Conservation (phyloP, 2,797 vertebrate genomes). For the Hephaestus fuliginosus region DNA sequence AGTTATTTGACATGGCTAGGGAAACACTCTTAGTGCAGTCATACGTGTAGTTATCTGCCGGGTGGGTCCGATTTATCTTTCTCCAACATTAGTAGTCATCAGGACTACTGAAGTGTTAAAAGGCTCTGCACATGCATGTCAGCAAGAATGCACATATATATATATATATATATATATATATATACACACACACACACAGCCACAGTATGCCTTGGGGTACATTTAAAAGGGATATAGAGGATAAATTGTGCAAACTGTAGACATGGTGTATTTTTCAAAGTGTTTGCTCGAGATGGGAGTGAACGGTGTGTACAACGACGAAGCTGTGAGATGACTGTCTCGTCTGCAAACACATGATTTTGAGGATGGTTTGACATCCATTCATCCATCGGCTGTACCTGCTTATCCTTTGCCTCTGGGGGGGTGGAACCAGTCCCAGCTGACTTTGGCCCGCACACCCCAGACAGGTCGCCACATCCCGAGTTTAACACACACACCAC, state of each 20-base stretch:
- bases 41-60: conserved; percentile 32
- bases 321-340: not conserved
- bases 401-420: not conserved
- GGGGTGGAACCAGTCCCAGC: not conserved
- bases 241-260: conserved; percentile 28
- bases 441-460: not conserved
- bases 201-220: not conserved
- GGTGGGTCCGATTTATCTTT: conserved; percentile 9
- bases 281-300: not conserved
- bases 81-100: conserved; percentile 3
- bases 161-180: no score
- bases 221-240: conserved; percentile 33
- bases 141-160: not conserved
- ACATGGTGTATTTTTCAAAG: no score
- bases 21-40: conserved; percentile 34
- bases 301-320: not conserved
- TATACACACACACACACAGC: conserved; percentile 3
- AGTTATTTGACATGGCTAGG: conserved; percentile 59
- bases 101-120: conserved; percentile 32
- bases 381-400: not conserved
- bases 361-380: conserved; percentile 8
- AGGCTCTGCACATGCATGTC: conserved; percentile 1
- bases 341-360: not conserved
- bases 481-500: not conserved
- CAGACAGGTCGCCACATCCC: not conserved